These are phyloP conservation scores for Acleris emargana DNA, from an alignment of 2,888 invertebrate species.

Conservation along the genomic window DNA sequence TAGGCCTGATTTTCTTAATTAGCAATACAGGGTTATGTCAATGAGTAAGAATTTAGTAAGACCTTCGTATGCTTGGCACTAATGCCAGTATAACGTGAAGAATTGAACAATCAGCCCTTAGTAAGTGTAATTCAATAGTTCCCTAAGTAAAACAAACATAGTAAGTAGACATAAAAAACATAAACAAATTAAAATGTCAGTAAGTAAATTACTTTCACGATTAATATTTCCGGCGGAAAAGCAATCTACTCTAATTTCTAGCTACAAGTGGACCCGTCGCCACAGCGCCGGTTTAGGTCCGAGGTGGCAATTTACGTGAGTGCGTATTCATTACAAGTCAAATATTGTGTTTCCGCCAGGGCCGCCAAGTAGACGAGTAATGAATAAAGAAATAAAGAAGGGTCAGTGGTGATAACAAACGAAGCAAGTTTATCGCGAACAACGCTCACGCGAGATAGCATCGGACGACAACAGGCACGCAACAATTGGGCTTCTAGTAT, in stretches of 20 bases:
- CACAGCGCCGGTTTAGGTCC: constrained; percentile 50
- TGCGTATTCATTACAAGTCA: constrained; percentile 63
- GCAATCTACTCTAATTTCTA: constrained; percentile 56
- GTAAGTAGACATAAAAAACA: constrained; percentile 25
- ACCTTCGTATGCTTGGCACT: no score
- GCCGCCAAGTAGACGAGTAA: constrained; percentile 54
- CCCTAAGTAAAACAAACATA: not conserved
- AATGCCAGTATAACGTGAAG: no score
- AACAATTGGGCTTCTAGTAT: constrained; percentile 59
- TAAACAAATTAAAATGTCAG: constrained; percentile 53
- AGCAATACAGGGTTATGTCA: no score
- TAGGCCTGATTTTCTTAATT: no score
- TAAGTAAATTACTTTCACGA: constrained; percentile 45
- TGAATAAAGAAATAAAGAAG: constrained; percentile 26
- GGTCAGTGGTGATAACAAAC: constrained; percentile 37
- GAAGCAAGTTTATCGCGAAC: constrained; percentile 63
- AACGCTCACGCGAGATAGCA: constrained; percentile 70
- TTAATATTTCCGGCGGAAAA: constrained; percentile 55
- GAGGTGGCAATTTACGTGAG: constrained; percentile 52
- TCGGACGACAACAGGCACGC: constrained; percentile 60
- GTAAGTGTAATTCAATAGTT: no score
- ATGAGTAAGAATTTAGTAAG: no score
- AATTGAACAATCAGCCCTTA: no score
- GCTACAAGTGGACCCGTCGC: constrained; percentile 51
- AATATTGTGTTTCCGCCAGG: constrained; percentile 51